Percentiles rank a stretch among this genome's conserved stretches.
phyloP scores from a whole-genome alignment of 1,140 invertebrate species.

The Melanaphis sacchari region DNA sequence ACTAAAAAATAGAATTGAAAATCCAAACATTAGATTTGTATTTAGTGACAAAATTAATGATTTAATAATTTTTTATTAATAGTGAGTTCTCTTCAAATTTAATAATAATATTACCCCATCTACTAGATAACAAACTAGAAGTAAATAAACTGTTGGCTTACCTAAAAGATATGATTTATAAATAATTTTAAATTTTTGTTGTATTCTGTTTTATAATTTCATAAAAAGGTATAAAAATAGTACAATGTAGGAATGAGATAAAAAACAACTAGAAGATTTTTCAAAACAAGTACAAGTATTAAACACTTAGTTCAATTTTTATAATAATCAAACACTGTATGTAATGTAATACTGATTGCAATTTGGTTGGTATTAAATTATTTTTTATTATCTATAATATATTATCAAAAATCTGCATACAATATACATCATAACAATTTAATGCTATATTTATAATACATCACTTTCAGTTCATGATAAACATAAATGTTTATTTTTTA shows the following conservation, averaged over 20 bases:
- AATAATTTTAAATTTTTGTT: not conserved
- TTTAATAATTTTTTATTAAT: not conserved
- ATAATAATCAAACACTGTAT: not conserved
- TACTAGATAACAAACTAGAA: too few relatives aligned
- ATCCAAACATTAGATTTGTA: not conserved
- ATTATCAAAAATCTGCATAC: not conserved
- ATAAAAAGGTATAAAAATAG: not conserved
- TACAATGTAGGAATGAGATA: not conserved
- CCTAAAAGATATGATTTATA: not conserved
- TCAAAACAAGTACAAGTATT: not conserved
- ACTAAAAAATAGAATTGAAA: too few relatives aligned
- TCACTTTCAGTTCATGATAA: not conserved
- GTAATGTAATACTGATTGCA: not conserved
- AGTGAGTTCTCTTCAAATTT: not conserved
- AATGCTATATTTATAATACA: not conserved
- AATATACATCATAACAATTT: not conserved
- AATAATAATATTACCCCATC: too few relatives aligned
- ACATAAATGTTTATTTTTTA: not conserved
- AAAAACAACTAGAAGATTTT: not conserved
- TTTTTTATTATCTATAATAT: not conserved
- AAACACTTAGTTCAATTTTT: not conserved
- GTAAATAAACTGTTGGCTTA: too few relatives aligned
- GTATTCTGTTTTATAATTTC: not conserved
- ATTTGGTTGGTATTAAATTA: not conserved
- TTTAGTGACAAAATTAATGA: not conserved